Conservation (phyloP, 2,113 vertebrate genomes). For the Ursus arctos region DNA sequence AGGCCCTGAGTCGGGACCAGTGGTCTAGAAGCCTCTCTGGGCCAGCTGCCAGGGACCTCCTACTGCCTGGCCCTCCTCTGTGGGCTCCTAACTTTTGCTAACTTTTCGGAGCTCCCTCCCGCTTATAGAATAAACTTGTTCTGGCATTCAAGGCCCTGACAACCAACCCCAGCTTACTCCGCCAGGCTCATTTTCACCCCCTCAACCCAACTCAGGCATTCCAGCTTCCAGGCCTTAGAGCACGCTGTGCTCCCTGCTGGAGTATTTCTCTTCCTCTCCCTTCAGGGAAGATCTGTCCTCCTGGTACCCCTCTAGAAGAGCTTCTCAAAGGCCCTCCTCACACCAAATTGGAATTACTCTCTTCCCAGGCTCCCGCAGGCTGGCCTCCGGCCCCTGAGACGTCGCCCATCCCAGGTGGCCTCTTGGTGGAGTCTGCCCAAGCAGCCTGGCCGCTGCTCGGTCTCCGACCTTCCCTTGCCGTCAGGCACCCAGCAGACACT, state of each 20-base stretch:
- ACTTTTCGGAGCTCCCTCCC: neutral
- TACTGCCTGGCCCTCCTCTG: neutral
- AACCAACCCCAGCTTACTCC: neutral
- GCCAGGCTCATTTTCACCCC: neutral
- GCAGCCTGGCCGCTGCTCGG: neutral
- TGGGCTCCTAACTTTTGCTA: neutral
- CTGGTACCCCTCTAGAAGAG: neutral
- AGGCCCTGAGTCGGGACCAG: neutral
- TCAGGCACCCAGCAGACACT: neutral
- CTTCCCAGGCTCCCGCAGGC: neutral
- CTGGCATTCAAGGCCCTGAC: neutral
- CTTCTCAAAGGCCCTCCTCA: neutral
- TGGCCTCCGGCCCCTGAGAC: neutral
- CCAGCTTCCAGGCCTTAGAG: neutral
- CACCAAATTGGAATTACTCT: neutral
- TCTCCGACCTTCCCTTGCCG: too few relatives aligned
- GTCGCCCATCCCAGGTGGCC: neutral
- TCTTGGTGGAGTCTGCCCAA: neutral
- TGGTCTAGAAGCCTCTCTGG: neutral
- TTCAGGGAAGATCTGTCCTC: neutral
- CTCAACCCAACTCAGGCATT: neutral
- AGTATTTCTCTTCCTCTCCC: neutral
- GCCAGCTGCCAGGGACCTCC: neutral
- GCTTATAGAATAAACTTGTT: neutral
- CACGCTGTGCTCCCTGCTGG: neutral